These are phyloP conservation scores for Drosophila antonietae DNA, from an alignment of 2,888 invertebrate species.

Conservation along the genomic window DNA sequence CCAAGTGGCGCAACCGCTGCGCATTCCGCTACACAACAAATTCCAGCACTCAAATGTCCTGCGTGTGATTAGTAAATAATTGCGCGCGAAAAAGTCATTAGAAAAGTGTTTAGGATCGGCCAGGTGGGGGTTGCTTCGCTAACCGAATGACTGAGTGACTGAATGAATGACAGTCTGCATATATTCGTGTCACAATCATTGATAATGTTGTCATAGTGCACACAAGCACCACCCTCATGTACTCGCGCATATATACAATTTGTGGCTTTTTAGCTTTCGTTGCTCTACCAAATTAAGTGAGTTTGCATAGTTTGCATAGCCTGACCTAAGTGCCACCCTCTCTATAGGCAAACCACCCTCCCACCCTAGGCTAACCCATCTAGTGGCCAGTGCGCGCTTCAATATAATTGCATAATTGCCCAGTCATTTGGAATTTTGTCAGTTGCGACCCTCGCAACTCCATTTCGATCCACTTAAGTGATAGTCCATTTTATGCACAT, in stretches of 20 bases:
- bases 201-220: conserved; percentile 69
- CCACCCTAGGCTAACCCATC: not conserved
- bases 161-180: not conserved
- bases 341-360: conserved; percentile 2
- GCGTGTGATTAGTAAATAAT: conserved; percentile 78
- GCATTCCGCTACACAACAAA: conserved; percentile 54
- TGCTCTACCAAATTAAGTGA: conserved; percentile 73
- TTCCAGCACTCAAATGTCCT: conserved; percentile 29
- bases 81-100: conserved; percentile 73
- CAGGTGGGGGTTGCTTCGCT: conserved; percentile 16
- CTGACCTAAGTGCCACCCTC: not conserved
- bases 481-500: conserved; percentile 76
- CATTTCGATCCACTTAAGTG: conserved; percentile 69
- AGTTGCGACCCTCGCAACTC: conserved; percentile 64
- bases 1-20: conserved; percentile 67
- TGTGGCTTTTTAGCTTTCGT: conserved; percentile 62
- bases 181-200: conserved; percentile 47
- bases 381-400: conserved; percentile 50
- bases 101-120: conserved; percentile 60
- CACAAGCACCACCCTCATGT: not conserved
- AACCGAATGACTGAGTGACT: not conserved
- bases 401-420: conserved; percentile 78
- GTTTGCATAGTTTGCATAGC: conserved; percentile 38
- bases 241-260: conserved; percentile 10
- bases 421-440: conserved; percentile 70